Evolutionary conservation across 2,888 invertebrate genomes (phyloP).

Genomic region (Acronicta psi): DNA sequence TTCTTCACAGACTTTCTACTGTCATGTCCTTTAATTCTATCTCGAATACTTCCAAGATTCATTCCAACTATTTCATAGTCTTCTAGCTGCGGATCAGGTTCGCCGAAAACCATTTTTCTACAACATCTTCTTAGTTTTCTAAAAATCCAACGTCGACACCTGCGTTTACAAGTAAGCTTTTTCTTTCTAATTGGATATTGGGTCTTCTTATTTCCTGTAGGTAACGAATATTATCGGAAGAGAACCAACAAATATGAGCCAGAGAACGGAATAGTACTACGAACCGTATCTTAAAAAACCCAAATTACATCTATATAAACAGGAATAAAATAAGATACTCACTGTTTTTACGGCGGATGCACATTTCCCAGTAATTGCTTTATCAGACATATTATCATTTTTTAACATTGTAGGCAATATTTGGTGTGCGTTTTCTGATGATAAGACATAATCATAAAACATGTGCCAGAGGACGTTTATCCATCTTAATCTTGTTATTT

Average conservation of each 20-base stretch:
- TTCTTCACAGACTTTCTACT: constrained; percentile 7
- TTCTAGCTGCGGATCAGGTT: constrained; percentile 46
- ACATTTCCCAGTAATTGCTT: constrained; percentile 41
- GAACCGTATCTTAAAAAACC: neutral
- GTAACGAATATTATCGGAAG: constrained; percentile 33
- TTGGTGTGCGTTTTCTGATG: neutral
- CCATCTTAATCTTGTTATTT: constrained; percentile 22
- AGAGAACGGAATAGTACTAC: neutral
- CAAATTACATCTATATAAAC: neutral
- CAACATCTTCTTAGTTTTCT: constrained; percentile 56
- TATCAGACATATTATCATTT: constrained; percentile 19
- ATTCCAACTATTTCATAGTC: constrained; percentile 60
- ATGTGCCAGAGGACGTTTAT: constrained; percentile 2
- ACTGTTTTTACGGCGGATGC: constrained; percentile 52
- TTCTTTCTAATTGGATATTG: constrained; percentile 41
- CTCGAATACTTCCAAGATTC: constrained; percentile 55
- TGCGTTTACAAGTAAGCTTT: constrained; percentile 45
- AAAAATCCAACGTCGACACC: constrained; percentile 53
- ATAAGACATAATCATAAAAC: neutral
- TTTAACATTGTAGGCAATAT: constrained; percentile 19
- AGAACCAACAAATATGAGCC: neutral
- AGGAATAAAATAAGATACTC: constrained; percentile 29
- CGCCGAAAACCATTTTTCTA: constrained; percentile 60
- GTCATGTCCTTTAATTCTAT: constrained; percentile 48
- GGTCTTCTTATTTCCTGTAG: constrained; percentile 46